Base-by-base conservation (phyloP, 2,888 invertebrate genomes). In the Chironomus tentans region DNA sequence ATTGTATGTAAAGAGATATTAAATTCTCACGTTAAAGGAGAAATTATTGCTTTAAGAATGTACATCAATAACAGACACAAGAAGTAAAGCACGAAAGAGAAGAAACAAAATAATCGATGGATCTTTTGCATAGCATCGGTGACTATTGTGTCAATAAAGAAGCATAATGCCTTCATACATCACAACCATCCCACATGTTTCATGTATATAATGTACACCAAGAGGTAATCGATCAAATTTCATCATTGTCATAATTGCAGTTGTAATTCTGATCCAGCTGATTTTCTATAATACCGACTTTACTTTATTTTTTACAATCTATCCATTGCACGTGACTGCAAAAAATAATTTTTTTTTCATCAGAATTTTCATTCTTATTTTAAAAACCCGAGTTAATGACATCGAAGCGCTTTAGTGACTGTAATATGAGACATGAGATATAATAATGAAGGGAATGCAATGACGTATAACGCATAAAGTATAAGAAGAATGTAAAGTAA, bases 241-340 rank as follows among this genome's bases (percentile, higher is more conserved):
- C 72, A 73, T 61, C 71, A 71, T 61, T 56, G 71, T 71, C 62
- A 73, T 73, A 73, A 73, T 73, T 73, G 72, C 72, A 62, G 50
- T 71, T 65, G 65, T 65, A 65, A 65, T 71, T 71, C 56, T 71
- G 71, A 71, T 71, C 22, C 71, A 71, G 71, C 71, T 71, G 71
- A 71, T 56, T 56, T 71, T 46, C 22, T 70, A 38, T 24, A 24
- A 24, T 18, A 47, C 70, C 46, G 69, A 24, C 24, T 22, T 15
- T 46, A 18, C 15, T 48, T 48, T 71, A 38, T 38, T 38, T 28
- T 38, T 38, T 10, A 38, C 38, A 38, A 38, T 38, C 38, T 56
- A 62, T 62, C 38, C 72, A 18, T 10, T 62, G 72, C 72, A 73
- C 72, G 72, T 73, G 72, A 61, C 72, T 38, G 71, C 71, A 48